Percentiles rank a stretch among this genome's conserved stretches.
These are phyloP conservation scores for Lepidonotus clava DNA, from an alignment of 2,888 invertebrate genomes.

Conservation along the genomic window DNA sequence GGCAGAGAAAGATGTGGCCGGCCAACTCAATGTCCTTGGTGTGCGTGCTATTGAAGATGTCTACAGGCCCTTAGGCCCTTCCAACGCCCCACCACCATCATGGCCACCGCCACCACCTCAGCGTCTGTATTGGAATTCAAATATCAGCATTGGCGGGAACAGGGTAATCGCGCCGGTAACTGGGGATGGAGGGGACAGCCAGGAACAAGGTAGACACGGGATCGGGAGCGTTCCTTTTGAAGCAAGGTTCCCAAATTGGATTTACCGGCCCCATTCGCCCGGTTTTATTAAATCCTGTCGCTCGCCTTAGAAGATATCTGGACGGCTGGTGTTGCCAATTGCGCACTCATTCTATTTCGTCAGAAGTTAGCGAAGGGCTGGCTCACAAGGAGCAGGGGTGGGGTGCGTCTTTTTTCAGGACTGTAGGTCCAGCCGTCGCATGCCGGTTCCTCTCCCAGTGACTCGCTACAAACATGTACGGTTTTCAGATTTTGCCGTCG, in stretches of 20 bases:
- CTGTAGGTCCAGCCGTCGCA: background rate
- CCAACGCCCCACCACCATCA: too few species aligned
- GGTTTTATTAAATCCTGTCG: constrained; percentile 43
- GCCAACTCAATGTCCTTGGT: constrained; percentile 20
- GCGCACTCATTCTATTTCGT: constrained; percentile 51
- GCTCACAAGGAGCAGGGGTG: background rate
- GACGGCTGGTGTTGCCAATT: constrained; percentile 43
- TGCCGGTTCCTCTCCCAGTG: background rate
- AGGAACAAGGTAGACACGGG: constrained; percentile 36
- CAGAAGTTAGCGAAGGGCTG: constrained; percentile 28
- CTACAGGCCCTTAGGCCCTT: too few species aligned
- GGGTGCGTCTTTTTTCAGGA: too few species aligned
- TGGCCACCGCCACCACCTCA: background rate
- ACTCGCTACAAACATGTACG: background rate
- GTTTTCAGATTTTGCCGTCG: constrained; percentile 1
- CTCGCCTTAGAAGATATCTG: constrained; percentile 30
- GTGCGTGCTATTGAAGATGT: background rate
- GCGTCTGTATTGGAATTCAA: constrained; percentile 49
- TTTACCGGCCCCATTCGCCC: constrained; percentile 24
- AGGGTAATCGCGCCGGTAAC: constrained; percentile 27
- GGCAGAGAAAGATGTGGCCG: background rate
- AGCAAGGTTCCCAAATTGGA: constrained; percentile 39
- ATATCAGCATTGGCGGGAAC: constrained; percentile 45
- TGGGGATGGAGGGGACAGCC: background rate
- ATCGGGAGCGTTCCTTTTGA: constrained; percentile 38